Evolutionary conservation across 2,113 vertebrate genomes (phyloP).

Genomic region (Lanius ludovicianus): DNA sequence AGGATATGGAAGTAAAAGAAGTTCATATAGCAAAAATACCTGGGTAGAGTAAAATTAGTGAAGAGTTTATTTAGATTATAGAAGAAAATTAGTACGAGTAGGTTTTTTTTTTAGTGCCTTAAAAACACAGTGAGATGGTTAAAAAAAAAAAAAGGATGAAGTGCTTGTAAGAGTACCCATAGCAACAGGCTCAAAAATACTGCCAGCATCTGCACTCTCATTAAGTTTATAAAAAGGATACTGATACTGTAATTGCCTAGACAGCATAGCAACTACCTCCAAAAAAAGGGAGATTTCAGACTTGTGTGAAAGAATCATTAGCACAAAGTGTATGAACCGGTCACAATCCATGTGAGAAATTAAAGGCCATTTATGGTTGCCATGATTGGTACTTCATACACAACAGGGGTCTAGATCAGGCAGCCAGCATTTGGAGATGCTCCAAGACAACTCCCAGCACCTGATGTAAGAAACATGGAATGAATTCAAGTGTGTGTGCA

Average conservation of each 20-base stretch:
- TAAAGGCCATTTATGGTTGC: not conserved
- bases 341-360: not conserved
- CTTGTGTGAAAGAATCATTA: not conserved
- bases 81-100: not conserved
- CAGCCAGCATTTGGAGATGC: not conserved
- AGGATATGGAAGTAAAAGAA: not conserved
- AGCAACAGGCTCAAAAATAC: conserved; percentile 9
- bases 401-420: not conserved
- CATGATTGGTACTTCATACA: not conserved
- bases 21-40: not conserved
- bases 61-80: not conserved
- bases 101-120: not conserved
- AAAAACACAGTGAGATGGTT: not conserved
- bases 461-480: not conserved
- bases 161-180: not conserved
- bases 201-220: not conserved
- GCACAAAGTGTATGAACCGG: not conserved
- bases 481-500: not conserved
- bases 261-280: not conserved
- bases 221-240: not conserved
- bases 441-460: not conserved
- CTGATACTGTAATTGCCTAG: not conserved
- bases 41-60: not conserved
- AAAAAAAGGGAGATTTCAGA: not conserved
- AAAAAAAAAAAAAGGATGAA: not conserved